Percentiles rank a stretch among this genome's conserved stretches.
phyloP scores from a whole-genome alignment of 2,888 invertebrate species.

The Scaptodrosophila latifasciaeformis region DNA sequence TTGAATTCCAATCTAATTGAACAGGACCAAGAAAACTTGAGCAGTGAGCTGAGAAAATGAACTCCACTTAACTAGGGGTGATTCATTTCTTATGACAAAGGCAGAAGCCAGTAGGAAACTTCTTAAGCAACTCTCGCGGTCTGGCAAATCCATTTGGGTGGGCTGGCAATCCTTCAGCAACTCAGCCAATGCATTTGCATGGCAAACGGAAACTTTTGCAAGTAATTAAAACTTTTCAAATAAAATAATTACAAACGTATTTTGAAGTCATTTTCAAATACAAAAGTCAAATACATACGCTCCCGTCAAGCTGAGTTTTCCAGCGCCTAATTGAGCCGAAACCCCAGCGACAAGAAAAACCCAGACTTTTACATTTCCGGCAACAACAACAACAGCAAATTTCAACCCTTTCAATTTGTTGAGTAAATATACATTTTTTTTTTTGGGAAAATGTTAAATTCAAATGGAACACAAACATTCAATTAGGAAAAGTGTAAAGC shows the following conservation, averaged over 20 bases:
- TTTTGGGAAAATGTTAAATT: conserved; percentile 20
- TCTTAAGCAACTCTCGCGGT: too few relatives aligned
- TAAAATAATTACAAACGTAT: conserved; percentile 61
- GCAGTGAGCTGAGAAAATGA: background rate
- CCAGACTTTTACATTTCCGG: conserved; percentile 1
- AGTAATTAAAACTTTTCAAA: conserved; percentile 67
- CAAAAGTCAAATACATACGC: conserved; percentile 57
- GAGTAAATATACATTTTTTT: conserved; percentile 1
- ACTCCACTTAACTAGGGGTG: conserved; percentile 2
- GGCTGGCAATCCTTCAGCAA: too few relatives aligned
- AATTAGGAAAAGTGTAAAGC: background rate
- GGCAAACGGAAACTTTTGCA: conserved; percentile 30
- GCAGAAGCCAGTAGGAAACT: too few relatives aligned
- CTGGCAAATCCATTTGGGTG: too few relatives aligned
- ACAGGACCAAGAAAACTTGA: background rate
- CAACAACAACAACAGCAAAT: too few relatives aligned
- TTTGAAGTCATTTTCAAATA: conserved; percentile 46
- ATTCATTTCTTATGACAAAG: too few relatives aligned
- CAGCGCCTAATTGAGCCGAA: conserved; percentile 12
- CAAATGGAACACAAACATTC: background rate
- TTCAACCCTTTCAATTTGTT: conserved; percentile 24
- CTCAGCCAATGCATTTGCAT: background rate
- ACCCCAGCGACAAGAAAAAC: background rate
- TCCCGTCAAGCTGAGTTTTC: background rate
- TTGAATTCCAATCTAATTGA: conserved; percentile 44